Evolutionary conservation across 2,888 invertebrate genomes (phyloP), one percentile per base, ranked within the genome.

Genomic region (Cataglyphis altisquamis): DNA sequence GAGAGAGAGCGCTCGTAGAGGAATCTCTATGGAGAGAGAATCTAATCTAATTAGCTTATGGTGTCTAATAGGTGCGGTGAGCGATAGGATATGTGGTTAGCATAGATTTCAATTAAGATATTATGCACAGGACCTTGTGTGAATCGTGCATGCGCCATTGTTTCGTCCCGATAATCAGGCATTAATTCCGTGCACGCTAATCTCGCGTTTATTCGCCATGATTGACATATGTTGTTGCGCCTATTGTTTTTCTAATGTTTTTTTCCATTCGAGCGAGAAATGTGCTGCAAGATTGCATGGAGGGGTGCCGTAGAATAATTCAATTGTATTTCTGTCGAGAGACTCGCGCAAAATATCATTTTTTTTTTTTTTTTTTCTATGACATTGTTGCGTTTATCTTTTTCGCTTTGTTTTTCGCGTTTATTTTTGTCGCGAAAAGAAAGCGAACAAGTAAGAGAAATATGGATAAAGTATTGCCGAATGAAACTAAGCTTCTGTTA

Each of bases 71-170:
- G 89, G 90, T 88, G 89, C 85, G 88, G 86, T 57, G 57, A 89
- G 88, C 84, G 84, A 78, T 88, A 87, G 89, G 91, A 91, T 90
- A 90, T 89, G 90, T 87, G 88, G 89, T 74, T 86, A 87, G 86
- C 87, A 84, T 89, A 91, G 91, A 93, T 93, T 92, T 91, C 90
- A 93, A 93, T 93, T 92, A 92, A 92, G 92, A 93, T 90, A 88
- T 93, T 89, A 88, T 85, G 77, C 88, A 85, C 84, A 84, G 89
- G 68, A 85, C 87, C 87, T 90, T 90, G 84, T 88, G 86, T 88
- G 86, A 87, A 72, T 75, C 83, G 82, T 90, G 87, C 89, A 90
- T 86, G 87, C 87, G 84, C 87, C 83, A 89, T 86, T 90, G 86
- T 78, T 84, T 85, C 25, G 73, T 72, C 70, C 18, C 62, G 60